A percentile compares a stretch with the other conserved stretches of the same genome.
These are phyloP conservation scores for Cariama cristata DNA, from an alignment of 2,113 vertebrate species.

Conservation along the genomic window DNA sequence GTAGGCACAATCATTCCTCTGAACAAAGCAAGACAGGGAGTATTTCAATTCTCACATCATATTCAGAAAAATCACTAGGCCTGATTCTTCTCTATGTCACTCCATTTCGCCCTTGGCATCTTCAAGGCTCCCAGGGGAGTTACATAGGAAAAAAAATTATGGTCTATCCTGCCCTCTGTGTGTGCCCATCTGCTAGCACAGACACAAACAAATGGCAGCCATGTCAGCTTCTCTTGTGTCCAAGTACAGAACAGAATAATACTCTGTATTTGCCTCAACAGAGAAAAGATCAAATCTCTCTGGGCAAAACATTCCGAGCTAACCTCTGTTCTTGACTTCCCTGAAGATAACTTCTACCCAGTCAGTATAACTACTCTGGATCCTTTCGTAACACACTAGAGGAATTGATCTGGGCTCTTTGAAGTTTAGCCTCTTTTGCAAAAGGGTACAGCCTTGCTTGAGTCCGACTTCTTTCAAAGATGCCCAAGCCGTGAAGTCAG, in stretches of 20 bases:
- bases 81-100: not conserved
- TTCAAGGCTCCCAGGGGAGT: not conserved
- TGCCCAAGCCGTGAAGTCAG: not conserved
- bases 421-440: not conserved
- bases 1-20: not conserved
- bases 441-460: not conserved
- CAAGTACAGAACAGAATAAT: not conserved
- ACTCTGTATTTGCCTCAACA: not conserved
- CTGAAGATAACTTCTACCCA: not conserved
- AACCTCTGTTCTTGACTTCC: not conserved
- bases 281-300: not conserved
- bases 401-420: not conserved
- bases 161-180: accelerated
- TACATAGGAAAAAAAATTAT: not conserved
- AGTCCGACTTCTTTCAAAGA: not conserved
- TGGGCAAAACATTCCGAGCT: not conserved
- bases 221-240: not conserved
- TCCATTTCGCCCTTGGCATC: not conserved
- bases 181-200: not conserved
- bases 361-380: not conserved
- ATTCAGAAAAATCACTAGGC: not conserved
- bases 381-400: not conserved
- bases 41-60: not conserved
- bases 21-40: not conserved
- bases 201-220: not conserved